Evolutionary conservation across 2,113 vertebrate species (phyloP).

Genomic region (Leptodactylus fuscus): DNA sequence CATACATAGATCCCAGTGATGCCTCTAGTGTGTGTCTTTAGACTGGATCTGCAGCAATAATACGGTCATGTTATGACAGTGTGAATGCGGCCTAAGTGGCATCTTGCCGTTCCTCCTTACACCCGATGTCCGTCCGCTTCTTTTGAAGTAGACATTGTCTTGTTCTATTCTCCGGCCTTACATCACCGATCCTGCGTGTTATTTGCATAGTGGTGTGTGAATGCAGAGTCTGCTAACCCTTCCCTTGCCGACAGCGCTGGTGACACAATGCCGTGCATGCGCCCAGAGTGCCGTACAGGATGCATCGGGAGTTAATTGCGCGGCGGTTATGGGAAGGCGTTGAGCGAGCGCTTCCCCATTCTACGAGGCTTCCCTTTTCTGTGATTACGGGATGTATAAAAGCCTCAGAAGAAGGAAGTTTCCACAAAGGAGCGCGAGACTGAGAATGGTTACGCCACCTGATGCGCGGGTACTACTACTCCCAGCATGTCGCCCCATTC

Average conservation of each 20-base stretch:
- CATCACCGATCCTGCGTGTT: not conserved
- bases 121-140: too few species aligned
- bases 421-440: not conserved
- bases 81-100: too few species aligned
- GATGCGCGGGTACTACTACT: not conserved
- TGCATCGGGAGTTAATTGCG: not conserved
- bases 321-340: constrained; percentile 1
- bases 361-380: constrained; percentile 30
- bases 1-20: too few species aligned
- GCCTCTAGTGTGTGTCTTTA: too few species aligned
- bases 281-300: constrained; percentile 7
- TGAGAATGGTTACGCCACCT: not conserved
- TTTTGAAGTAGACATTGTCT: too few species aligned
- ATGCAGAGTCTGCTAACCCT: not conserved
- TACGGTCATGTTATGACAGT: too few species aligned
- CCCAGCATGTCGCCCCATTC: too few species aligned
- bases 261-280: too few species aligned
- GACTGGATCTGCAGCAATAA: too few species aligned
- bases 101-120: too few species aligned
- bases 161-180: too few species aligned
- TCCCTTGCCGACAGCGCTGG: too few species aligned
- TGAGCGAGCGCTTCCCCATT: constrained; percentile 32
- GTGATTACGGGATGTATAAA: not conserved
- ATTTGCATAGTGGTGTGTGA: not conserved
- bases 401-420: constrained; percentile 23